phyloP scores from a whole-genome alignment of 2,113 vertebrate species.

The Hydropotes inermis region DNA sequence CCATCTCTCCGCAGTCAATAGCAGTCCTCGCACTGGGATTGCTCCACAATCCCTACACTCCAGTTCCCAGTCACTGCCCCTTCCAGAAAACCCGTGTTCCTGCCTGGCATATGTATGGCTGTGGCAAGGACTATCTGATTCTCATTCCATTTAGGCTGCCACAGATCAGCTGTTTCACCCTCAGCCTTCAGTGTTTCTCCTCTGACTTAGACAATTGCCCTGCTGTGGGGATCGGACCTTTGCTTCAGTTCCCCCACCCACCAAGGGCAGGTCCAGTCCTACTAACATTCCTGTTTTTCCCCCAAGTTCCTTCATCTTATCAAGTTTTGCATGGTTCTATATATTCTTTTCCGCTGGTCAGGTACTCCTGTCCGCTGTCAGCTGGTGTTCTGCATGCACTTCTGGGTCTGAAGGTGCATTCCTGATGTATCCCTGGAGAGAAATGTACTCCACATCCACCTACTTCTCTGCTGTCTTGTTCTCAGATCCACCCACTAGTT shows the following conservation, averaged over 20 bases:
- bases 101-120: neutral
- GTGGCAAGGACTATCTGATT: neutral
- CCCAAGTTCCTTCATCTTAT: neutral
- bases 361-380: neutral
- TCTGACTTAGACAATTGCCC: neutral
- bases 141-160: neutral
- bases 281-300: neutral
- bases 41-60: neutral
- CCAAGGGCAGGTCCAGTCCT: neutral
- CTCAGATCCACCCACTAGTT: neutral
- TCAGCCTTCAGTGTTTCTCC: neutral
- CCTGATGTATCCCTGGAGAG: neutral
- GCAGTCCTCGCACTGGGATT: neutral
- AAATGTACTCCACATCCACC: neutral
- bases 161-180: neutral
- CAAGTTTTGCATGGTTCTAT: neutral
- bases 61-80: neutral
- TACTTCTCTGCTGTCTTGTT: neutral
- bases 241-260: neutral
- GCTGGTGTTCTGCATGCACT: neutral
- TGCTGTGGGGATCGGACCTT: neutral
- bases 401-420: neutral
- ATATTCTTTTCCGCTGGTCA: neutral
- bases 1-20: neutral
- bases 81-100: neutral